These are phyloP conservation scores for Phaetusa simplex DNA, from an alignment of 2,113 vertebrate species.

Conservation along the genomic window DNA sequence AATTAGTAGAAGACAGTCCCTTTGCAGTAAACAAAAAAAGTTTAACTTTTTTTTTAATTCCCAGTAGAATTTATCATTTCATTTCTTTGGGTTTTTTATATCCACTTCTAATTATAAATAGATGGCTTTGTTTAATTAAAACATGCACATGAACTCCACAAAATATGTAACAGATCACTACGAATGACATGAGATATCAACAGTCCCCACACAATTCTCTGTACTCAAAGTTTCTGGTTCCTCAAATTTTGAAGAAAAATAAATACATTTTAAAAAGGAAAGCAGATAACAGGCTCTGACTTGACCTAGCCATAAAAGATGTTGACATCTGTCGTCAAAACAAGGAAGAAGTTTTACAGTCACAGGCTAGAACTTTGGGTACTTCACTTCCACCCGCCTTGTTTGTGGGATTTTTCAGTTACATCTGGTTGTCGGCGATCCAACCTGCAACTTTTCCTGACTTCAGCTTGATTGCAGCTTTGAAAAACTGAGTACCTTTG, in stretches of 20 bases:
- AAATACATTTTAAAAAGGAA: neutral
- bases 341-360: neutral
- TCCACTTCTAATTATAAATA: neutral
- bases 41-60: slow-evolving; percentile 20
- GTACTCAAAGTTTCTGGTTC: neutral
- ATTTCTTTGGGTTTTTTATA: neutral
- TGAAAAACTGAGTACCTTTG: neutral
- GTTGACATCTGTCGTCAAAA: neutral
- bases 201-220: neutral
- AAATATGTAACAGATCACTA: neutral
- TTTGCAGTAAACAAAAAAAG: slow-evolving; percentile 24
- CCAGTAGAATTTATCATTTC: neutral
- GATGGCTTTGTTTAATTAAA: neutral
- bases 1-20: slow-evolving; percentile 45
- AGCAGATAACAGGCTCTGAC: neutral
- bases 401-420: neutral
- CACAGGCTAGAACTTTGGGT: neutral
- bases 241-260: neutral
- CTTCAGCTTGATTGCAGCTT: neutral
- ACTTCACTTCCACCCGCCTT: neutral
- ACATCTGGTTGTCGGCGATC: neutral
- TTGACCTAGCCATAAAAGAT: neutral
- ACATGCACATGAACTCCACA: neutral
- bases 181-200: neutral
- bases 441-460: neutral